Evolutionary conservation across 2,888 invertebrate genomes (phyloP), one percentile per base, ranked within the genome.

Genomic region (Cataglyphis rosenhaueri): DNA sequence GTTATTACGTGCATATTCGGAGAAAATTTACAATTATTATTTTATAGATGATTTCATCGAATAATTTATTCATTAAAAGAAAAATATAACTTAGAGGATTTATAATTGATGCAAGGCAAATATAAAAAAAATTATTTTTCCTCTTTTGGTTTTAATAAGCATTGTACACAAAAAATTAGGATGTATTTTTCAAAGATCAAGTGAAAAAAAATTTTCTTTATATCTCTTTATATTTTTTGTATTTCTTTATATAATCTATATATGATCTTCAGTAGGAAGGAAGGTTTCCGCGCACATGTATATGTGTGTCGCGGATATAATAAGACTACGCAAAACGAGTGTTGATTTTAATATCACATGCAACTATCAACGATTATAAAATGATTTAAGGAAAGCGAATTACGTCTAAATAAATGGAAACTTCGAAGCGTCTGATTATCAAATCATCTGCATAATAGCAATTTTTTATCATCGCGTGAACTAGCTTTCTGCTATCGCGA

Each of bases 401-500:
- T 79, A 73, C 59, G 59, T 73, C 59, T 59, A 79, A 74, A 79
- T n/a, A 79, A 79, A 79, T 29, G 44, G 29, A 44, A 68, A 78
- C 32, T 18, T 35, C 44, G 35, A 6, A 32, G 32, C 59, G 44
- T 79, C 25, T 59, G 74, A 79, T 79, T 79, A 79, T 79, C 78
- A 44, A 79, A 79, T 74, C 78, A 79, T 18, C 73, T 73, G 59
- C 78, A 25, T 79, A 79, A 79, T 73, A 74, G 44, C 81, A 78
- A 78, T 82, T 82, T 82, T 82, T 82, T 78, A 59, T 29, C 21
- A 52, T 78, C 78, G 59, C 52, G 35, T 29, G 35, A 52, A 38
- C 41, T 59, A 21, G 32, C 29, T 76, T 78, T 32, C 78, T 79
- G 12, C 21, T 44, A 18, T 12, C 32, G 57, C 32, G 71, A 9